A percentile compares a stretch with the other conserved stretches of the same genome.
These are phyloP conservation scores for Sardinella longiceps DNA, from an alignment of 2,797 vertebrate genomes.

Conservation along the genomic window DNA sequence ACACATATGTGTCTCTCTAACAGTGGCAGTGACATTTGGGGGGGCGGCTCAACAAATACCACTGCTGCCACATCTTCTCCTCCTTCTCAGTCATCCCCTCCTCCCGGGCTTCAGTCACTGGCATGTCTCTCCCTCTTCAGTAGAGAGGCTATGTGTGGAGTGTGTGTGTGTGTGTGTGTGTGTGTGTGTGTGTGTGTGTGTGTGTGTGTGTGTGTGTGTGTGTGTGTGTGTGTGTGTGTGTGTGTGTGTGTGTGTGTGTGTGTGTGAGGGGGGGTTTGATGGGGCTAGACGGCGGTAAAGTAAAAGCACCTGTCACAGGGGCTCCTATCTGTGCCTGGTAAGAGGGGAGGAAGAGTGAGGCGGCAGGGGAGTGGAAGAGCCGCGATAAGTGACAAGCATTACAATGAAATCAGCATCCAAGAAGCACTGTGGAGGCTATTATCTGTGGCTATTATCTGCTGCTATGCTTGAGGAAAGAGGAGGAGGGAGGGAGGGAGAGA, in stretches of 20 bases:
- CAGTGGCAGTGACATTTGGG: too few species aligned
- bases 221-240: too few species aligned
- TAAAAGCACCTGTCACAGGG: constrained; percentile 9
- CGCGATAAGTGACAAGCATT: constrained; percentile 44
- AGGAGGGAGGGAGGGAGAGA: not conserved
- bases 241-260: too few species aligned
- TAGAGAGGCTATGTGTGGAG: not conserved
- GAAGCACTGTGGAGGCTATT: constrained; percentile 19
- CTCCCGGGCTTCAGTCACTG: not conserved
- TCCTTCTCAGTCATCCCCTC: not conserved
- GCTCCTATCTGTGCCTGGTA: not conserved
- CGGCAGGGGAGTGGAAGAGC: constrained; percentile 18
- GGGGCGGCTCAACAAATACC: not conserved
- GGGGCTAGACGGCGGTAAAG: not conserved
- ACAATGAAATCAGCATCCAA: constrained; percentile 44
- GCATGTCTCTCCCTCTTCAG: not conserved
- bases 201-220: too few species aligned
- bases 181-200: too few species aligned
- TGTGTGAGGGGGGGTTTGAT: not conserved
- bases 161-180: too few species aligned
- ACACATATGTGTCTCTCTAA: not conserved
- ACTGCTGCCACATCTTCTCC: not conserved
- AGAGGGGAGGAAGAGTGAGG: not conserved
- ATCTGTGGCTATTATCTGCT: constrained; percentile 9
- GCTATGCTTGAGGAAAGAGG: not conserved